A percentile compares a stretch with the other conserved stretches of the same genome.
Evolutionary conservation across 2,797 vertebrate genomes (phyloP).

Genomic region (Paguma larvata): DNA sequence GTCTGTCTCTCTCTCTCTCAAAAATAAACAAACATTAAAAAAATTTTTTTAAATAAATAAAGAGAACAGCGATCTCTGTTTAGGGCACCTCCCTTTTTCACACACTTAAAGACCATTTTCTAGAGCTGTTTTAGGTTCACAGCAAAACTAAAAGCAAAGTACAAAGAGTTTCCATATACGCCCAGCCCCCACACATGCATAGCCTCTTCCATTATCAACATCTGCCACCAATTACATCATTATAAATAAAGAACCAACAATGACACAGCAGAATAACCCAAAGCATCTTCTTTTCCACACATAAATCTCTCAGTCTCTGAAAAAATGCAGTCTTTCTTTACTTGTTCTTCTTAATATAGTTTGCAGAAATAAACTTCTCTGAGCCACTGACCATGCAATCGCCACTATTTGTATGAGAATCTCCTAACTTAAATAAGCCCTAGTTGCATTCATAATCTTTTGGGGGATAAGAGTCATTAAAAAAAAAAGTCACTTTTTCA

Average conservation of each 20-base stretch:
- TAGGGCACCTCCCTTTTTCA: neutral
- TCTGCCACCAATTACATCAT: neutral
- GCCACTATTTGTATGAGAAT: neutral
- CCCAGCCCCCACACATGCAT: neutral
- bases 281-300: neutral
- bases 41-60: neutral
- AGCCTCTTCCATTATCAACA: neutral
- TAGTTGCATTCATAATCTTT: neutral
- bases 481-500: neutral
- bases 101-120: neutral
- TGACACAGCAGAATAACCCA: neutral
- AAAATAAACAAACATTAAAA: too few relatives aligned
- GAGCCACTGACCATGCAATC: neutral
- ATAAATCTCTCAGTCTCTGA: neutral
- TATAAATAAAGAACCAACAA: neutral
- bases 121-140: neutral
- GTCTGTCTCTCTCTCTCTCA: too few relatives aligned
- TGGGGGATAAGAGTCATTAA: neutral
- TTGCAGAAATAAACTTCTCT: neutral
- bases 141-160: neutral
- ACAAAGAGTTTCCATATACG: neutral
- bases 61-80: neutral
- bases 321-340: conserved; percentile 5
- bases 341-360: neutral
- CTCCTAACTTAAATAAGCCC: neutral